Base-by-base conservation (phyloP, 2,797 vertebrate species). In the Microcaecilia unicolor region DNA sequence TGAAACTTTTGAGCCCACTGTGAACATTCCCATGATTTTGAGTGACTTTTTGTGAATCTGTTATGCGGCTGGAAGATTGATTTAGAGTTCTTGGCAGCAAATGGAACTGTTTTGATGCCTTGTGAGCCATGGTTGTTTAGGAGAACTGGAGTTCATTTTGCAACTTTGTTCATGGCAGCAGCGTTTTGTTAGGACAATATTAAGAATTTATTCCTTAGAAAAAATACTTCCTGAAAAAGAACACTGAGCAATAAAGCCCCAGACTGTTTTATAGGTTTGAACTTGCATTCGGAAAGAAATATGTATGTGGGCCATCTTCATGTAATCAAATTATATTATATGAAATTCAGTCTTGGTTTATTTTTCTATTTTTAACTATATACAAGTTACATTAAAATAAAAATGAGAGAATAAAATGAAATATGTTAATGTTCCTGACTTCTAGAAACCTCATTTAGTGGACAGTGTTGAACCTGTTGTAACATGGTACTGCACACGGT, bases 321-420 rank as follows among this genome's bases (percentile, higher is more conserved):
- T 77, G 64, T 71, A 47, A 70, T 74, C 58, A 37, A 55, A 57
- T 74, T 70, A 73, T 78, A 73, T 79, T 83, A 77, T 71, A 53
- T 69, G 73, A 76, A 66, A 74, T 79, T 80, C 64, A 55, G 48
- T 75, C 77, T 66, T 54, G 64, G 72, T 76, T 80, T 82, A 79
- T 80, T 80, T 82, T 80, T 80, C 72, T 82, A 80, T 72, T 64
- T 78, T 72, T 67, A 72, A 70, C 70, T 78, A 60, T 84, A 62
- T 66, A 70, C 50, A 62, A 67, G 70, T n/a, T n/a, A n/a, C n/a
- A n/a, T n/a, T n/a, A n/a, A n/a, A n/a, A 55, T 63, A 28, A 55
- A 60, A 61, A 19, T 48, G 39, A 64, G 44, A 28, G 22, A 84
- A 78, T 78, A 81, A 83, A 79, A 63, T 53, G 65, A 63, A 57